A percentile compares a stretch with the other conserved stretches of the same genome.
Evolutionary conservation across 2,113 vertebrate genomes (phyloP).

Genomic region (Pelecanoides urinatrix): DNA sequence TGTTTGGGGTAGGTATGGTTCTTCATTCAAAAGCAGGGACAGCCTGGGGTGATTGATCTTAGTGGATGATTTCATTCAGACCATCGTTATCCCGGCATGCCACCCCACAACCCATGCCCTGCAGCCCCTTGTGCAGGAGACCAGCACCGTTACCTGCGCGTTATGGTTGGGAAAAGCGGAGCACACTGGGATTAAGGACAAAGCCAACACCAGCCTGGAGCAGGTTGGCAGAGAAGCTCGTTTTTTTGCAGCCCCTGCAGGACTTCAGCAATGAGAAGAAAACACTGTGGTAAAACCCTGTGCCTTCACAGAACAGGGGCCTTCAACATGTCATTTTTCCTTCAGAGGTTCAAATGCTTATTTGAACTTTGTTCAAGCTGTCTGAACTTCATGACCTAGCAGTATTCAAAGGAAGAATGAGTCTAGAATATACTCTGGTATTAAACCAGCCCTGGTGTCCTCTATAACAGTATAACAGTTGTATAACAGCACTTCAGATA

Average conservation of each 20-base stretch:
- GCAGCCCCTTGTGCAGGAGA: background rate
- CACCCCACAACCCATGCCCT: background rate
- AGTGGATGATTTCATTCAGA: background rate
- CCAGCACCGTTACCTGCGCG: rapidly evolving
- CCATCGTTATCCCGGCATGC: rapidly evolving
- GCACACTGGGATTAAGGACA: background rate
- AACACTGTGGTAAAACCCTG: background rate
- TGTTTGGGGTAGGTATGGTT: background rate
- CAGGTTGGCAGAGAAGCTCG: background rate
- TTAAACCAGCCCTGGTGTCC: background rate
- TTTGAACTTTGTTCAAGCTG: background rate
- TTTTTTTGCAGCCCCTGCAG: background rate
- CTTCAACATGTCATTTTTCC: background rate
- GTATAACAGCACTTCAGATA: background rate
- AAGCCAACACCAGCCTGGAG: background rate
- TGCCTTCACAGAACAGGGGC: background rate
- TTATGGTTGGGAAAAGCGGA: rapidly evolving
- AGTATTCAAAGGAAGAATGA: background rate
- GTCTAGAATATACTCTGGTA: background rate
- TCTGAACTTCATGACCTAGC: background rate
- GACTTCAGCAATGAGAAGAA: background rate
- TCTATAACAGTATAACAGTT: background rate
- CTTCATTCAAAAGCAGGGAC: background rate
- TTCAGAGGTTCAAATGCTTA: background rate
- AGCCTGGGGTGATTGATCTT: background rate